phyloP scores from a whole-genome alignment of 64 coral and sea anemone species.

The Montipora efflorescens region DNA sequence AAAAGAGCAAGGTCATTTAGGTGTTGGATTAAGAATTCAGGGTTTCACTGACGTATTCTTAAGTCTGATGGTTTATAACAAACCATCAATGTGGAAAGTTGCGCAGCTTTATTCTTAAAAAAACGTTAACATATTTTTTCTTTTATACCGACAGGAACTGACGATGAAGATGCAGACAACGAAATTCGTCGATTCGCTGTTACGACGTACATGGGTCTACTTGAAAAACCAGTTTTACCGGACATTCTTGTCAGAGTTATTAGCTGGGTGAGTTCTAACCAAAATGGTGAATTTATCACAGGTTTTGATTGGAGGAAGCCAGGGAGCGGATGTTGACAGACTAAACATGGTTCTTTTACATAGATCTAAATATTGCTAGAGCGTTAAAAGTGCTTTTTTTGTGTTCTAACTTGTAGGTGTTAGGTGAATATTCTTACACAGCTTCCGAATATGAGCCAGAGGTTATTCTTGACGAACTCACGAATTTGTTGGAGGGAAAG shows the following conservation, averaged over 20 bases:
- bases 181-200: constrained; percentile 84
- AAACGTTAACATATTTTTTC: too few relatives aligned
- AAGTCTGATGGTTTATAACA: too few relatives aligned
- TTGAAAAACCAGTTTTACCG: constrained; percentile 88
- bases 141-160: constrained; percentile 57
- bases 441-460: constrained; percentile 60
- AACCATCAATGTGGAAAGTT: too few relatives aligned
- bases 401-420: constrained; percentile 35
- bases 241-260: constrained; percentile 85
- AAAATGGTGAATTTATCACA: too few relatives aligned
- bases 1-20: too few relatives aligned
- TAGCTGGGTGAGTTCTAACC: constrained; percentile 67
- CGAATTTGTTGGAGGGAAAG: constrained; percentile 71
- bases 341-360: too few relatives aligned
- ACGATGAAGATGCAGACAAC: constrained; percentile 83
- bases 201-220: constrained; percentile 70
- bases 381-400: background rate
- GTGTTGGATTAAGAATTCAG: too few relatives aligned
- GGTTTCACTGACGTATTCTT: too few relatives aligned
- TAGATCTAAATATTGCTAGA: background rate
- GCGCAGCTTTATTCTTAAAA: too few relatives aligned
- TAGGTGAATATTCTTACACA: constrained; percentile 88
- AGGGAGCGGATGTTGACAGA: too few relatives aligned
- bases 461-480: constrained; percentile 72
- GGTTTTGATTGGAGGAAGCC: too few relatives aligned